These are phyloP conservation scores for Sinocyclocheilus anophthalmus DNA, from an alignment of 2,113 vertebrate genomes.

Conservation along the genomic window DNA sequence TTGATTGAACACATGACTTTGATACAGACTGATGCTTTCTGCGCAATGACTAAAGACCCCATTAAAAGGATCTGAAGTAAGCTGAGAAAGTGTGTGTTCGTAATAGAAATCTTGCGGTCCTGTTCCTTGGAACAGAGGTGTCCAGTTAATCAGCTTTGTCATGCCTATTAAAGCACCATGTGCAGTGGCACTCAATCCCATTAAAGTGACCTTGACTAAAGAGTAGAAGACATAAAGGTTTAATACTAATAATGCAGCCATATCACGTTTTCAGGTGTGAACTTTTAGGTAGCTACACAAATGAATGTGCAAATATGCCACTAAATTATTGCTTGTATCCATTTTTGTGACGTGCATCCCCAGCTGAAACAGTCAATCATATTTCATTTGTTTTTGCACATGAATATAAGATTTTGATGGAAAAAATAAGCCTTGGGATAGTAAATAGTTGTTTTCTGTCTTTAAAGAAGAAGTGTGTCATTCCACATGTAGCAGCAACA, in stretches of 20 bases:
- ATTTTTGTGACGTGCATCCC: neutral
- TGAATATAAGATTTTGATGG: neutral
- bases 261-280: neutral
- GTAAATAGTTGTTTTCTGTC: slow-evolving; percentile 10
- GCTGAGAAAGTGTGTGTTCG: neutral
- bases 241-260: slow-evolving; percentile 52
- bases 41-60: neutral
- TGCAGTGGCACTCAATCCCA: slow-evolving; percentile 69
- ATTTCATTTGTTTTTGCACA: neutral
- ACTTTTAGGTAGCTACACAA: neutral
- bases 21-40: slow-evolving; percentile 11
- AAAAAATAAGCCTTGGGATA: neutral
- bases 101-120: slow-evolving; percentile 21
- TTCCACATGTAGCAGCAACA: neutral
- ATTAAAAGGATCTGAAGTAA: slow-evolving; percentile 11
- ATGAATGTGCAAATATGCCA: neutral
- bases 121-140: slow-evolving; percentile 32
- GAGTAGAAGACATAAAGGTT: slow-evolving; percentile 62
- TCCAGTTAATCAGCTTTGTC: slow-evolving; percentile 77
- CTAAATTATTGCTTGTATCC: neutral
- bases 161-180: slow-evolving; percentile 70
- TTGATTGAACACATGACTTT: neutral
- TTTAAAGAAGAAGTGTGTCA: slow-evolving; percentile 5
- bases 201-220: slow-evolving; percentile 75
- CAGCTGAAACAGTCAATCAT: neutral